phyloP scores from a whole-genome alignment of 2,797 vertebrate species.

The Gymnopithys bicolor region DNA sequence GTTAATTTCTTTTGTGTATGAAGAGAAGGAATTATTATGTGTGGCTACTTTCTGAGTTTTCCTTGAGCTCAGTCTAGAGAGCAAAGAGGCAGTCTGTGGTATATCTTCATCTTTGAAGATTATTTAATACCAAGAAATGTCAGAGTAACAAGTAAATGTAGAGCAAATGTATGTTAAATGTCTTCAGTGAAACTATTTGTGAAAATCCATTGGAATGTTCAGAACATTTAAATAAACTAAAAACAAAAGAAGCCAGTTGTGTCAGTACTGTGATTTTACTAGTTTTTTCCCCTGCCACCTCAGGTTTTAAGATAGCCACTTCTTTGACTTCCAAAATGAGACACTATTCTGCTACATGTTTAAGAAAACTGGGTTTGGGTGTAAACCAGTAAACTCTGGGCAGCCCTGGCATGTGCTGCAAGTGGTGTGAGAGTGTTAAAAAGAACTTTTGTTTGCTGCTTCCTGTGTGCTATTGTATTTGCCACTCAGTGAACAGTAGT shows the following conservation, averaged over 20 bases:
- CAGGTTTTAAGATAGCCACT: background rate
- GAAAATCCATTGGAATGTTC: background rate
- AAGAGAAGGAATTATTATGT: background rate
- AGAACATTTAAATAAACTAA: background rate
- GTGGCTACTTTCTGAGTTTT: background rate
- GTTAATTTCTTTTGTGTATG: background rate
- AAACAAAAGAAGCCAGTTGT: background rate
- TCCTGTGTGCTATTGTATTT: conserved; percentile 49
- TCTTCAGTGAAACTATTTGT: background rate
- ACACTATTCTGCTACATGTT: background rate
- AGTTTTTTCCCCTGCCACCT: background rate
- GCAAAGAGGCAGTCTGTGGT: background rate
- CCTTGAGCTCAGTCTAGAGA: background rate
- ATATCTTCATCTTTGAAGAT: background rate
- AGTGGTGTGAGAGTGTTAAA: background rate
- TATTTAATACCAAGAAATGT: background rate
- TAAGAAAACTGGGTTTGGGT: background rate
- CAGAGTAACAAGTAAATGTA: background rate
- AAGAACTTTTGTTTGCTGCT: conserved; percentile 46
- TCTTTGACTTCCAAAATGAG: background rate
- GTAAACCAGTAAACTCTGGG: background rate
- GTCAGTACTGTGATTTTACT: background rate
- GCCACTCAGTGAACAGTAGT: conserved; percentile 13
- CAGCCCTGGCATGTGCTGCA: background rate
- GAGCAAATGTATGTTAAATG: background rate